Base-by-base conservation (phyloP, 2,797 vertebrate species). In the Trachurus trachurus region DNA sequence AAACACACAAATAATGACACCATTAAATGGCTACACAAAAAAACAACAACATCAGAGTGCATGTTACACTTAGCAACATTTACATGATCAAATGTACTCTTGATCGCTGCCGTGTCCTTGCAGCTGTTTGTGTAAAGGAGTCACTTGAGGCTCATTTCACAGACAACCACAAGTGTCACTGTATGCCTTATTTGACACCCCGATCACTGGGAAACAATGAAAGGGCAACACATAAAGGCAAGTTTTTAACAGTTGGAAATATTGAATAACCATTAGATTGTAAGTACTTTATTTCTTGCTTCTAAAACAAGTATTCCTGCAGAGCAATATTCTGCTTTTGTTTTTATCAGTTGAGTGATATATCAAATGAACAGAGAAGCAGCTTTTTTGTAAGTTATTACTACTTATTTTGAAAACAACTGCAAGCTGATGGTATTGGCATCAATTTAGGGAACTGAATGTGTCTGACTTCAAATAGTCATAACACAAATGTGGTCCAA, bases 141-240 rank as follows among this genome's bases (percentile, higher is more conserved):
- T 80, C 53, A 74, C 9, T 29, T 50, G 0, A 67, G 84, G 76
- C 85, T 84, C 78, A 39, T 63, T 74, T 52, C 53, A 62, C 62
- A 67, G 19, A 87, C 78, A 74, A 63, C 63, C 66, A 60, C 85
- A 90, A 78, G 64, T 7, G 66, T 92, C 63, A 42, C 26, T 93
- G 88, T 94, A 77, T 89, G 93, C 94, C 93, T 93, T 85, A 82
- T 78, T 91, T 93, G 94, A 94, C 94, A 94, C 93, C 94, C 88
- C 58, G 0, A 66, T 88, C 93, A 92, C 82, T 26, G 89, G n/a
- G 47, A 34, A 79, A 49, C 26, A 82, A 81, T 90, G 91, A 93
- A 74, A 76, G 90, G 92, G 92, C 93, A 94, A 94, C 92, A 94
- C 93, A 88, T 92, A 87, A 89, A 94, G 94, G 93, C 94, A 93